Base-by-base conservation (phyloP, 2,113 vertebrate species). In the Brachyhypopomus gauderio region DNA sequence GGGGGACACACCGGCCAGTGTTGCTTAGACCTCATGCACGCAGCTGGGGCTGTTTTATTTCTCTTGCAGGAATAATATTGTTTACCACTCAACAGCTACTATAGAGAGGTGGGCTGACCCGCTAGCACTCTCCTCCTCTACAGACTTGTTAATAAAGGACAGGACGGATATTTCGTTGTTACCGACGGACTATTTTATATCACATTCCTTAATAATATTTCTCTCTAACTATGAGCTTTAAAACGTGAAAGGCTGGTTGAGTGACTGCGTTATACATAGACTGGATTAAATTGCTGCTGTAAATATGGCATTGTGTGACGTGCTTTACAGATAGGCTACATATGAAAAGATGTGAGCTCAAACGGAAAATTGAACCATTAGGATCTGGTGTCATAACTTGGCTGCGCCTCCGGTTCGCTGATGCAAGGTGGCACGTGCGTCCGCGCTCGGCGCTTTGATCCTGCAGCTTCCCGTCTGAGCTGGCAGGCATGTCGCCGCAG, bases 401-500 rank as follows among this genome's bases (percentile, higher is more conserved):
- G 69, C 16, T 27, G 66, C 67, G 20, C 72, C 73, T 63, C 59
- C 27, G 36, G 25, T 41, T 41, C 78, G 67, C 79, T 82, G 84
- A 81, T 63, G 17, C 16, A 56, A 81, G 69, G 23, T 48, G 59
- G 69, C 75, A 60, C 59, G 69, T 78, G 70, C 59, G 38, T 75
- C 59, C 41, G 55, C 78, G 34, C 69, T 45, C 19, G 17, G 55
- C 16, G 79, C 84, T 85, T 85, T 87, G 79, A 82, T 87, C 83
- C 77, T 75, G 78, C 59, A 69, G 62, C 67, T 77, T 67, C 19
- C 72, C 52, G 72, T 70, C 36, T 56, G 70, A 70, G 81, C 75
- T 83, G 81, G 80, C 84, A 87, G 77, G 77, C 82, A 64, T 81
- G 70, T 60, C 59, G 75, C 25, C 52, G 56, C 75, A 85, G 80